phyloP scores from a whole-genome alignment of 2,888 invertebrate species.

The Mythimna lalbum region DNA sequence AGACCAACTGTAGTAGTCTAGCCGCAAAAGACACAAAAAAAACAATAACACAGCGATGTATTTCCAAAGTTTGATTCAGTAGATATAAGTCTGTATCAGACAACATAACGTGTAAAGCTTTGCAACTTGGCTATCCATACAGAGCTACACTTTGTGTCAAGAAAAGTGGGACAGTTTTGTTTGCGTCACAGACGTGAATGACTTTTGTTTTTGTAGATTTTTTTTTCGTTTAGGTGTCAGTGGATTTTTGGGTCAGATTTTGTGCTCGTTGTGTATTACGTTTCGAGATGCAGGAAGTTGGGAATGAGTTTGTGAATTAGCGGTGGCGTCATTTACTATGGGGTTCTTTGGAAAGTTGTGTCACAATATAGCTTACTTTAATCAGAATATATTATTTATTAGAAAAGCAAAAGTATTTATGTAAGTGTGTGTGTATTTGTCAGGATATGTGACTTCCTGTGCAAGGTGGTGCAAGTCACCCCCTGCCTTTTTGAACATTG shows the following conservation, averaged over 20 bases:
- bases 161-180: conserved; percentile 63
- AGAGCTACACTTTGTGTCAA: conserved; percentile 48
- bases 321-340: not conserved
- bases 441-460: too few species aligned
- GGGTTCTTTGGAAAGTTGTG: not conserved
- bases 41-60: conserved; percentile 12
- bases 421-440: too few species aligned
- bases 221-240: conserved; percentile 49
- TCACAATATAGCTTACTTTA: too few species aligned
- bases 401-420: too few species aligned
- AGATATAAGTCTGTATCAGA: conserved; percentile 21
- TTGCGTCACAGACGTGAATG: conserved; percentile 59
- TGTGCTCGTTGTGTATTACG: conserved; percentile 14
- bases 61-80: conserved; percentile 39
- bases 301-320: not conserved
- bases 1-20: not conserved
- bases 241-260: conserved; percentile 60
- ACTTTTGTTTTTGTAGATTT: conserved; percentile 58
- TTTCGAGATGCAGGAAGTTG: not conserved
- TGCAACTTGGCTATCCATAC: conserved; percentile 56
- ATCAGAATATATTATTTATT: too few species aligned
- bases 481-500: too few species aligned
- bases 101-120: conserved; percentile 48
- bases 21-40: not conserved
- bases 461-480: too few species aligned